Conservation (phyloP, 2,888 invertebrate genomes). For the Luffia ferchaultella region DNA sequence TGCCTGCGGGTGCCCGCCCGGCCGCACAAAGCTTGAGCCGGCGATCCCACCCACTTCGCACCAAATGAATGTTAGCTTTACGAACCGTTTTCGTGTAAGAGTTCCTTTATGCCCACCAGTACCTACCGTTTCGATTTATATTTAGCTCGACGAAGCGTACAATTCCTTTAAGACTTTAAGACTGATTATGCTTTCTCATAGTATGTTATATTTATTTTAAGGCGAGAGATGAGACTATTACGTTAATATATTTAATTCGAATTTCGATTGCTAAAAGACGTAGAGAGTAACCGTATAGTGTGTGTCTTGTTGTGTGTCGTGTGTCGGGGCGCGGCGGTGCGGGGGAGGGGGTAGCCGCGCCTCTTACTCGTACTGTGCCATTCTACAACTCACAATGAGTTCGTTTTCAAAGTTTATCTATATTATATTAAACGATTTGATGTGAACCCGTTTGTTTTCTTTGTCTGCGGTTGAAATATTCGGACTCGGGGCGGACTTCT, state of each 20-base stretch:
- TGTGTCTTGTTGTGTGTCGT: background rate
- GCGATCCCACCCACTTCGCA: constrained; percentile 3
- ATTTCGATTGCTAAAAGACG: background rate
- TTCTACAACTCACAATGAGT: background rate
- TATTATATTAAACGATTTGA: background rate
- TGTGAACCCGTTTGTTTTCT: background rate
- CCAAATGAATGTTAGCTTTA: background rate
- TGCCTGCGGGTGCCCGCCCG: constrained; percentile 36
- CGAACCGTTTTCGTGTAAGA: background rate
- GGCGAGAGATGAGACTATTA: background rate
- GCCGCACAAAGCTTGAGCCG: constrained; percentile 37
- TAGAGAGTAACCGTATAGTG: background rate
- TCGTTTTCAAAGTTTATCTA: background rate
- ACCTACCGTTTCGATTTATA: background rate
- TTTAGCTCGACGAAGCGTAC: background rate
- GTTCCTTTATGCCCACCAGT: background rate
- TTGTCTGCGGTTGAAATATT: background rate
- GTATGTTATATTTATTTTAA: background rate
- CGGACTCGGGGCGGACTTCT: background rate
- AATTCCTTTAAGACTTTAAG: background rate
- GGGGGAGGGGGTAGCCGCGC: background rate
- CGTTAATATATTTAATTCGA: background rate
- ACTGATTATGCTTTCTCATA: background rate
- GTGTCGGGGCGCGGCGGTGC: background rate
- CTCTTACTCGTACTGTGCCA: background rate